phyloP scores from a whole-genome alignment of 2,797 vertebrate species.

The Pteropus rufus region DNA sequence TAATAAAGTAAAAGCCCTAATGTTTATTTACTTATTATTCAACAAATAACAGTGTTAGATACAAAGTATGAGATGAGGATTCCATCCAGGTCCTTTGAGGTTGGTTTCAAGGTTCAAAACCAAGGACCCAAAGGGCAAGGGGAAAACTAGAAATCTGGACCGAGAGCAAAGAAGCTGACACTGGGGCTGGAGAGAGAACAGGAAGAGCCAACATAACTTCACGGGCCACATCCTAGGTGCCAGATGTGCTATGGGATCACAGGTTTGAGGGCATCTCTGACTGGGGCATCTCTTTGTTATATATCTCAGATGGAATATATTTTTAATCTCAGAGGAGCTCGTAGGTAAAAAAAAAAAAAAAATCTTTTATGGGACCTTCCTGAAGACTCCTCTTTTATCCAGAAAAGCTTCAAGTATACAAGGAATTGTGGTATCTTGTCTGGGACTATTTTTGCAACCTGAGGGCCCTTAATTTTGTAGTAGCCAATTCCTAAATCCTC shows the following conservation, averaged over 20 bases:
- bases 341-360: neutral
- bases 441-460: neutral
- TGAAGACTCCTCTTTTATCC: neutral
- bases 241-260: neutral
- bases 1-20: neutral
- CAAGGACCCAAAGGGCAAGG: neutral
- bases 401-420: neutral
- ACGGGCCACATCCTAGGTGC: neutral
- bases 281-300: neutral
- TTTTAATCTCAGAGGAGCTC: neutral
- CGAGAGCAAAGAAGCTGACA: neutral
- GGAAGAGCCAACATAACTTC: neutral
- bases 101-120: neutral
- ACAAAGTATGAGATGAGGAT: neutral
- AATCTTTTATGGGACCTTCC: neutral
- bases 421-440: neutral
- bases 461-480: neutral
- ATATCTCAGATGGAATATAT: neutral
- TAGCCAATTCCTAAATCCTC: neutral
- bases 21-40: neutral
- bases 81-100: neutral
- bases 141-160: neutral
- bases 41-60: neutral
- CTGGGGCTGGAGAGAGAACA: neutral
- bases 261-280: neutral